Base-by-base conservation (phyloP, 2,888 invertebrate genomes). In the Chaetogeoica ovagalla region DNA sequence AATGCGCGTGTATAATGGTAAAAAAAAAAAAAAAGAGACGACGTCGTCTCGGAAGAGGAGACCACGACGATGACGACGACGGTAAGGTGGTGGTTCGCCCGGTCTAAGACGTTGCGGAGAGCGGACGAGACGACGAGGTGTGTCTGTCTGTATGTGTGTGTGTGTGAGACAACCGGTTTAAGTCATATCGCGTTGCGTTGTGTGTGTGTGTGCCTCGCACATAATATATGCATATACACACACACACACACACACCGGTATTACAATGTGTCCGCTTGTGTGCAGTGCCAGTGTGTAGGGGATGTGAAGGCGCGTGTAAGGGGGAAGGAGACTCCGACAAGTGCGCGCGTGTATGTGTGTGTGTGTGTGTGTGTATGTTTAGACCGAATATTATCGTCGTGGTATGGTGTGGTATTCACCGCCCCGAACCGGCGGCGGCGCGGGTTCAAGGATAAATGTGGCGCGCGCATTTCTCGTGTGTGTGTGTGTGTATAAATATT, bases 121-220 rank as follows among this genome's bases (percentile, higher is more conserved):
- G 69, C 23, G 69, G 59, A 48, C n/a, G 23, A 19, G 48, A 23
- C 52, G 69, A 15, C 69, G 62, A 76, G 69, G 77, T 77, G 77
- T 77, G 77, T 77, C 57, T 77, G 76, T 21, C n/a, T n/a, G n/a
- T n/a, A n/a, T n/a, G n/a, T n/a, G n/a, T 19, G 62, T 37, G 55
- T 30, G 63, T 13, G 69, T 69, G 77, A 69, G 70, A 48, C 77
- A 79, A 79, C 77, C 77, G 77, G 77, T 79, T 79, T 79, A 79
- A 79, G 77, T 70, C 70, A 55, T 79, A 79, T 79, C 77, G 77
- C 77, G 77, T 79, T 70, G 77, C 70, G 70, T 79, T 39, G 48
- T 13, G 48, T 48, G 48, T 11, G 48, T 3, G 48, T 60, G 43
- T 39, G 17, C 19, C 39, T 19, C 55, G 76, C 76, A 60, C 52